Base-by-base conservation (phyloP, 2,113 vertebrate genomes). In the Oreochromis spilurus region DNA sequence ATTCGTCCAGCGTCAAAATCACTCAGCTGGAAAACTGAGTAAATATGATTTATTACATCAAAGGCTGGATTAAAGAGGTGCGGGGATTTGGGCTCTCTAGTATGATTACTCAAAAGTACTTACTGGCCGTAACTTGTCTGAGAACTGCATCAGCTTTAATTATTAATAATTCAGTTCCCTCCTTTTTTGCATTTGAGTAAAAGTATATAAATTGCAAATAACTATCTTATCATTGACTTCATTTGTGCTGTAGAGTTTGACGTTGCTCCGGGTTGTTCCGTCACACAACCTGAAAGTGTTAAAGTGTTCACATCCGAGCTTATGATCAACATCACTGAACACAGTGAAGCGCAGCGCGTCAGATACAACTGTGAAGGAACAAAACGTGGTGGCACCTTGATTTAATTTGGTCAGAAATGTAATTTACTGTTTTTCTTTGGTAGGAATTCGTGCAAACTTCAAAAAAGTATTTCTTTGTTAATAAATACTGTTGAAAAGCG, bases 1-100 rank as follows among this genome's bases (percentile, higher is more conserved):
- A 65, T 70, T 40, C 45, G 31, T 53, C 45, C 82, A 34, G 54
- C 57, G 40, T 72, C 86, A 85, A 79, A 88, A 60, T 29, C 75
- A 54, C 54, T 70, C 65, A 26, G 19, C 82, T 55, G 54, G 54
- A 87, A 88, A 81, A 40, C 24, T 52, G 60, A 80, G 31, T 58
- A 60, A 80, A 75, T 85, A 83, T 77, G 77, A 89, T 77, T 77
- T 77, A 86, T 79, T 55, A 72, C 84, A 82, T 89, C 84, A 88
- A 72, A 89, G 82, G 52, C 21, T n/a, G 89, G 86, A 88, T 92
- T 84, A 86, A 84, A 53, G 17, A 86, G 87, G 79, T 90, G 83
- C 43, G n/a, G 82, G 86, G 85, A 87, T 82, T 89, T 88, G 89
- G 87, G 52, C 81, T 88, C 78, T 83, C 58, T 38, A 82, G 57